Evolutionary conservation across 2,113 vertebrate species (phyloP).

Genomic region (Ifrita kowaldi): DNA sequence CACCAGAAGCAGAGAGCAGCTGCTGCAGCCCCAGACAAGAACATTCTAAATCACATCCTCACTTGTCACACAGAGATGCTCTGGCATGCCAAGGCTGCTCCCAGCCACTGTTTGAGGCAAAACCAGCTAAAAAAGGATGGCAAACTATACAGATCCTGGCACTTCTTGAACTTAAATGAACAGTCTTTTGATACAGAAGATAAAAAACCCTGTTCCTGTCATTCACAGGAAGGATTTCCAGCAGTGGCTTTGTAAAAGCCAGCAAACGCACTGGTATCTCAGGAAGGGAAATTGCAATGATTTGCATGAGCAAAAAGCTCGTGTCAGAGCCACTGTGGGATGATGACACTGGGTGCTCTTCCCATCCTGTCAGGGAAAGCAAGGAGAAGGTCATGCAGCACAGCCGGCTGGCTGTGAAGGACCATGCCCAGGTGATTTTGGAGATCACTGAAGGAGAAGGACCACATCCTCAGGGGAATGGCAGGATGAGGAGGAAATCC

Average conservation of each 20-base stretch:
- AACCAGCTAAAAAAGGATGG: not conserved
- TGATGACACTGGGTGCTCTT: not conserved
- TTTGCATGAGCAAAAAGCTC: not conserved
- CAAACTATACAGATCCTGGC: not conserved
- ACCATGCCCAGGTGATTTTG: not conserved
- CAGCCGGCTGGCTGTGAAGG: not conserved
- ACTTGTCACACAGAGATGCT: not conserved
- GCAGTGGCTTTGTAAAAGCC: not conserved
- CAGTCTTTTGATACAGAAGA: not conserved
- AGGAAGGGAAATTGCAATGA: not conserved
- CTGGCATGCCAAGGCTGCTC: not conserved
- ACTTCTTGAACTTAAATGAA: not conserved
- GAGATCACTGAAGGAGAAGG: not conserved
- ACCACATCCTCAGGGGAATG: not conserved
- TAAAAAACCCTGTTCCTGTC: not conserved
- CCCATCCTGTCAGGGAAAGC: not conserved
- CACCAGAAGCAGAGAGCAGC: slow-evolving; percentile 15
- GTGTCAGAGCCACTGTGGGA: not conserved
- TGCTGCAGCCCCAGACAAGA: not conserved
- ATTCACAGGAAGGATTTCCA: not conserved
- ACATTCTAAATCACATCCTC: not conserved
- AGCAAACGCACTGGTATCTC: not conserved
- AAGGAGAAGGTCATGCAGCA: not conserved
- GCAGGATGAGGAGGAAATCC: not conserved
- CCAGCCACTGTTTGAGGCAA: not conserved